Base-by-base conservation (phyloP, 2,888 invertebrate species). In the Halictus ligatus region DNA sequence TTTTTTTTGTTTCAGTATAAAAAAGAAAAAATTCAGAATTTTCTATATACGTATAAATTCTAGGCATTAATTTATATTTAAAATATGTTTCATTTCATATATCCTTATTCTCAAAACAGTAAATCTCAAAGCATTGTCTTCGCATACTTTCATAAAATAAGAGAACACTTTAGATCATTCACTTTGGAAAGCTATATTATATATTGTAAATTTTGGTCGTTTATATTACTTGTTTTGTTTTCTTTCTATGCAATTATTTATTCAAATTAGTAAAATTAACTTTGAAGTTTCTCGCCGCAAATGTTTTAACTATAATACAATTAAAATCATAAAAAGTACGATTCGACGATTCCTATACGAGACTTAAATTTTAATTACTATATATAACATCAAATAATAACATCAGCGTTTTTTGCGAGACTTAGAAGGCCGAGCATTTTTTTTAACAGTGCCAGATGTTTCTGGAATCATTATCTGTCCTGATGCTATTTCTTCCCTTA, bases 401-500 rank as follows among this genome's bases (percentile, higher is more conserved):
- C 21, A 64, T 91, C 85, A 93, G 90, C 90, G 91, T 82, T 88
- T 93, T 74, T 92, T 92, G 60, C 90, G 91, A 80, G 84, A 80
- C 74, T 90, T 92, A 29, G 89, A 89, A 40, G 89, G 81, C 15
- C 91, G 89, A 75, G 87, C 58, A 48, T 79, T 84, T 7, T 82
- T 85, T 81, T 91, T 92, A 12, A 80, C 75, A 35, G 85, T 76
- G 40, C 84, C 88, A 73, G 89, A 85, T 10, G 78, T 88, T 60
- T 87, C 81, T 8, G 92, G 85, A 43, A 97, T 96, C 12, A 96
- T 96, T 69, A 97, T 96, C 69, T 96, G 96, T 25, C 97, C 97
- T 13, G 96, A 96, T 4, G 96, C 96, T 78, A 97, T 96, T 86
- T 97, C 97, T 43, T 96, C 96, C 83, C 95, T 95, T 67, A 96